Base-by-base conservation (phyloP, 2,888 invertebrate genomes). In the Nymphalis polychloros region DNA sequence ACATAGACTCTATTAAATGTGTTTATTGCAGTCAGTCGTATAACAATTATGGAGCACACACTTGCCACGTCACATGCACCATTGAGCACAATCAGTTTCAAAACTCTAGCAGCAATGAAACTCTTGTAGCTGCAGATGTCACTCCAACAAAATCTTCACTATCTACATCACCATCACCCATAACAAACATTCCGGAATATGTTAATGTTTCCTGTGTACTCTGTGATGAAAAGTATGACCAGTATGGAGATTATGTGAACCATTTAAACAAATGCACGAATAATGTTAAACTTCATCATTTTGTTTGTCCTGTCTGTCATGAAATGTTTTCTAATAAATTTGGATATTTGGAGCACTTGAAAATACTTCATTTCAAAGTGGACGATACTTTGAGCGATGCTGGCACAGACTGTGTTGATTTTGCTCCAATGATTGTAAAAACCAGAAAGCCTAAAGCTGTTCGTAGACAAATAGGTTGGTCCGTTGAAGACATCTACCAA, bases 381-480 rank as follows among this genome's bases (percentile, higher is more conserved):
- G 75, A 75, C 48, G 76, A 75, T 52, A 73, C 76, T 50, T 73
- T 77, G 23, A 74, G 72, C 63, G 82, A 86, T 55, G 76, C 83
- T 23, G 87, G 90, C 19, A 76, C 82, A 35, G 91, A 92, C 73
- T 88, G 89, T 78, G 87, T 91, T 59, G 92, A 92, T 77, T 86
- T 88, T 78, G 84, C 85, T 64, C 90, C 90, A n/a, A 82, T 84
- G 47, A 77, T 88, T 73, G 86, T 87, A 71, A 90, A 90, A 79
- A 85, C 84, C 2, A 85, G 88, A 61, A 86, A 82, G 75, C 88
- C 90, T 1, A 91, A 87, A 77, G 76, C 86, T 41, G 91, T 90
- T 10, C 82, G 92, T 31, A 83, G 92, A 46, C 90, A 92, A 80
- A 92, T 92, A 79, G 92, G 91, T 84, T 92, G 92, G 92, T 92